Base-by-base conservation (phyloP, 2,797 vertebrate species). In the Gadopsis marmoratus region DNA sequence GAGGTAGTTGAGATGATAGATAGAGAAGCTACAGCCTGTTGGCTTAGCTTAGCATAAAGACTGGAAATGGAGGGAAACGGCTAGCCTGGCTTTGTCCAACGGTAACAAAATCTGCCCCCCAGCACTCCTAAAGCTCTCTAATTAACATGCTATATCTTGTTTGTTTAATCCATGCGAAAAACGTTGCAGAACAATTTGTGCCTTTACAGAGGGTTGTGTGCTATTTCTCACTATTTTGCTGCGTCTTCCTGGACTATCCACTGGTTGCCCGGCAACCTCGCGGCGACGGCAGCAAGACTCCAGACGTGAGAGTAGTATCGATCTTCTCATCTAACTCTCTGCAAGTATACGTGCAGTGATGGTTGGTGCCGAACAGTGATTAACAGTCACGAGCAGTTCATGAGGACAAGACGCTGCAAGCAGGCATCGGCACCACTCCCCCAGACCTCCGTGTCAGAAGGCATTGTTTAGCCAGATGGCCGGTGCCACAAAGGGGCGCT, bases 401-500 rank as follows among this genome's bases (percentile, higher is more conserved):
- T 21, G 23, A 21, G 66, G 16, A 45, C 50, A 7, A 10, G n/a
- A 8, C 47, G 10, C 7, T 8, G 4, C 19, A 10, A n/a, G 23
- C 51, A 8, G 33, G 17, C 31, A 5, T 23, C 26, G 9, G 12
- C 37, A 12, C 13, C 12, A 11, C 51, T 10, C 14, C 6, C 23
- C 14, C 14, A 10, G 13, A 14, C 21, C 19, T 55, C 3, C 17
- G 26, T 29, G 43, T 64, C 67, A 11, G 58, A 19, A 5, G 45
- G 14, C 60, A 1, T 23, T 55, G 26, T 58, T 23, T 6, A 59
- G 31, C 41, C 60, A 75, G 47, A 55, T 65, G 59, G 59, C 47
- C 6, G n/a, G 16, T 35, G 35, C 21, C 43, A 68, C 51, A 53
- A 19, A 33, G 43, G 16, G 11, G 47, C 1, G 2, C 21, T 26